phyloP scores from a whole-genome alignment of 2,797 vertebrate genomes.

The Apogon talboti region DNA sequence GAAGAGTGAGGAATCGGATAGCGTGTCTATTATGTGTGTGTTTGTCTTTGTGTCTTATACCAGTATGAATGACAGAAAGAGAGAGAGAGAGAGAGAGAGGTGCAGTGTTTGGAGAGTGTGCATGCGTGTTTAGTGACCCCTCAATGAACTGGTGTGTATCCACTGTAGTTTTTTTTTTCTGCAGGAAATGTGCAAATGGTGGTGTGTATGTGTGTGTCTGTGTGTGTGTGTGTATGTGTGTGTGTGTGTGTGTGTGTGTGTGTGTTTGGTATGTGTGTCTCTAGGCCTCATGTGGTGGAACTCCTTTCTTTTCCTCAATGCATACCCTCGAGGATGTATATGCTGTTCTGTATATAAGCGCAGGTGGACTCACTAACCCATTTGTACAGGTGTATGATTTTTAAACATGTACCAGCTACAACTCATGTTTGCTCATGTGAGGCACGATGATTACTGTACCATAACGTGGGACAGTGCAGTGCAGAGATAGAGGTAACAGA shows the following conservation, averaged over 20 bases:
- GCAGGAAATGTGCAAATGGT: slow-evolving; percentile 8
- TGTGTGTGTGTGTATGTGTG: neutral
- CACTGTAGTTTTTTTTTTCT: slow-evolving; percentile 21
- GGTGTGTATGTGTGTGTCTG: neutral
- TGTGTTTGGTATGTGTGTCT: neutral
- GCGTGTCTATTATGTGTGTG: slow-evolving; percentile 10
- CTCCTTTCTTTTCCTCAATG: slow-evolving; percentile 7
- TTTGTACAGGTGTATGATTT: slow-evolving; percentile 39
- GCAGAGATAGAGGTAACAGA: slow-evolving; percentile 21
- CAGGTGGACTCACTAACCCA: slow-evolving; percentile 63
- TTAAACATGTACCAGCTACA: no score
- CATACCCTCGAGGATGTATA: slow-evolving; percentile 14
- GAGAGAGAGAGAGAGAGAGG: neutral
- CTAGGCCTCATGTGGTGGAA: slow-evolving; percentile 29
- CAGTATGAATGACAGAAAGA: slow-evolving; percentile 19
- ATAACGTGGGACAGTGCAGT: slow-evolving; percentile 11
- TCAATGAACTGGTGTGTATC: slow-evolving; percentile 62
- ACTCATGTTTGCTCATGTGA: no score
- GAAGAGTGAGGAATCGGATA: slow-evolving; percentile 19
- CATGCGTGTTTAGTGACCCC: slow-evolving; percentile 60
- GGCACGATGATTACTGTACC: slow-evolving; percentile 7
- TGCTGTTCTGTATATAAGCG: slow-evolving; percentile 25
- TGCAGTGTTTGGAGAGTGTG: slow-evolving; percentile 19
- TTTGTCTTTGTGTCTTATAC: slow-evolving; percentile 20
- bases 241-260: slow-evolving; percentile 2